Percentiles rank a stretch among this genome's conserved stretches.
Conservation (phyloP, 2,113 vertebrate species). For the Capreolus pygargus region DNA sequence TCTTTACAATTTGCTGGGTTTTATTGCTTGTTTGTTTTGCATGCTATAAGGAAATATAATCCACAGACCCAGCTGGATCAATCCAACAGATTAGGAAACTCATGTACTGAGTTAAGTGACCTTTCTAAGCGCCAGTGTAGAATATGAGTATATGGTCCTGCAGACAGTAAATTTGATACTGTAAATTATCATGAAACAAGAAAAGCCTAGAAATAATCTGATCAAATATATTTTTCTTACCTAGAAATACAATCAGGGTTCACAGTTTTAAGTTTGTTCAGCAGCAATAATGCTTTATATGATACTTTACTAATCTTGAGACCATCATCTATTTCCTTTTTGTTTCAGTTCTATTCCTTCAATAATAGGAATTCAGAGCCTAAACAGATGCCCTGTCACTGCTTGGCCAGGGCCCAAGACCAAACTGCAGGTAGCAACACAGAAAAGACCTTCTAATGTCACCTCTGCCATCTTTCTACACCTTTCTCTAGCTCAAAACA, state of each 20-base stretch:
- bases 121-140: not conserved
- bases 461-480: not conserved
- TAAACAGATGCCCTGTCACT: conserved; percentile 32
- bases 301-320: not conserved
- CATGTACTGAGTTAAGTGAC: not conserved
- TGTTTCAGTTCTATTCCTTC: not conserved
- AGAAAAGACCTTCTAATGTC: conserved; percentile 41
- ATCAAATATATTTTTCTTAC: not conserved
- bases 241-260: not conserved
- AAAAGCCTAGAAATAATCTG: not conserved
- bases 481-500: not conserved
- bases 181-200: not conserved
- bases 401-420: conserved; percentile 44
- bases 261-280: not conserved
- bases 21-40: not conserved
- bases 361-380: not conserved
- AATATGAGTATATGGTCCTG: not conserved
- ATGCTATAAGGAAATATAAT: not conserved
- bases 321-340: not conserved
- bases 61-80: not conserved
- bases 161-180: not conserved
- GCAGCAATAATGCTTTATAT: not conserved
- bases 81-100: not conserved
- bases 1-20: not conserved
- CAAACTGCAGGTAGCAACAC: conserved; percentile 32